These are phyloP conservation scores for Erethizon dorsatum DNA, from an alignment of 2,797 vertebrate species.

Conservation along the genomic window DNA sequence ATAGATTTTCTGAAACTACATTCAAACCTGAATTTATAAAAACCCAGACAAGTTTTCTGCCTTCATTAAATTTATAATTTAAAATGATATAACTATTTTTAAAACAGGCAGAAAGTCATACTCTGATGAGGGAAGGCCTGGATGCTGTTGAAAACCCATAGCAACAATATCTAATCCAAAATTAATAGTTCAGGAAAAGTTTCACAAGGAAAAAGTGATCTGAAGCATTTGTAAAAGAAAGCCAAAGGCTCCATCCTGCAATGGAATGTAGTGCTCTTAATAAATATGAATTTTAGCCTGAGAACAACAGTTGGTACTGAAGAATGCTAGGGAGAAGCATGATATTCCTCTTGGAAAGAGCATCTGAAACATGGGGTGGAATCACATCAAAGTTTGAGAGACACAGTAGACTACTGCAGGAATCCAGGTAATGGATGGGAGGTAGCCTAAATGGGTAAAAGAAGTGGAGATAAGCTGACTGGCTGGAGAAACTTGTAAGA, in stretches of 20 bases:
- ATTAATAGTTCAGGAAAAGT: background rate
- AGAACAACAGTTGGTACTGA: background rate
- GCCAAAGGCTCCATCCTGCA: background rate
- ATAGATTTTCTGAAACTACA: background rate
- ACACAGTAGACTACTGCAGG: background rate
- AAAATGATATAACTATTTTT: background rate
- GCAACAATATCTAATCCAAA: background rate
- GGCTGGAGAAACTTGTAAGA: background rate
- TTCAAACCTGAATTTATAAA: background rate
- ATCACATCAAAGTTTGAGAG: background rate
- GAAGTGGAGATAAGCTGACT: background rate
- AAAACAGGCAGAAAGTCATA: background rate
- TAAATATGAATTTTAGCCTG: background rate
- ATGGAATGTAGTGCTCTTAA: background rate
- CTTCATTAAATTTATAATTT: slow-evolving; percentile 34
- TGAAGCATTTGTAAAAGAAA: background rate
- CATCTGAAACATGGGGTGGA: background rate
- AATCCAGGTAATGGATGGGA: background rate
- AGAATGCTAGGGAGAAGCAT: background rate
- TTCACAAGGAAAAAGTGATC: slow-evolving; percentile 6
- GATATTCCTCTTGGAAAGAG: background rate
- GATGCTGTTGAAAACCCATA: background rate
- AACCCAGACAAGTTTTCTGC: background rate
- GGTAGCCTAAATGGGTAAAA: background rate
- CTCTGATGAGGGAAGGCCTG: background rate